Evolutionary conservation across 1,140 invertebrate genomes (phyloP).

Genomic region (Melanaphis sacchari): DNA sequence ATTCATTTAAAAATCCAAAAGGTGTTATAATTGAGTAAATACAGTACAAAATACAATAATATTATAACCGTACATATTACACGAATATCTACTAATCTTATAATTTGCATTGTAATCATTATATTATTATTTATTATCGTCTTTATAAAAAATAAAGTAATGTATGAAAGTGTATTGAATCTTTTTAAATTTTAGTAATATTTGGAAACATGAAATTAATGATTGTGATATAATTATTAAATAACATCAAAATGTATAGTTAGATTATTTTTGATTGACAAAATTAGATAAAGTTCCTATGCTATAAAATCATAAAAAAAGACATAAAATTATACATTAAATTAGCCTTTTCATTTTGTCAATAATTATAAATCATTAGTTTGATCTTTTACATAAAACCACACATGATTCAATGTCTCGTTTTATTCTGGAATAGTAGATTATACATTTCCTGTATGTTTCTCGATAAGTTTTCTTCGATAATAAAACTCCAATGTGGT

Average conservation of each 20-base stretch:
- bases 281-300: no score
- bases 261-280: neutral
- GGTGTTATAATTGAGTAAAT: no score
- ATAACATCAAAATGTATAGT: neutral
- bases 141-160: neutral
- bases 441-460: conserved; percentile 15
- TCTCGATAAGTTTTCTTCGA: conserved; percentile 7
- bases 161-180: neutral
- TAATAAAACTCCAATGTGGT: neutral
- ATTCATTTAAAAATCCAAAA: no score
- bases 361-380: neutral
- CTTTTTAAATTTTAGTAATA: neutral
- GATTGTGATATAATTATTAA: no score
- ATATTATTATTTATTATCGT: neutral
- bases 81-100: no score
- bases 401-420: neutral
- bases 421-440: neutral
- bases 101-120: neutral
- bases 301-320: neutral
- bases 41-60: no score
- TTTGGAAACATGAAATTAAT: neutral
- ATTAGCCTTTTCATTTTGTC: neutral
- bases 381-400: neutral
- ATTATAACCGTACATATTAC: no score
- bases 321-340: neutral